Percentiles rank a stretch among this genome's conserved stretches.
Conservation (phyloP, 2,888 invertebrate genomes). For the Shargacucullia verbasci region DNA sequence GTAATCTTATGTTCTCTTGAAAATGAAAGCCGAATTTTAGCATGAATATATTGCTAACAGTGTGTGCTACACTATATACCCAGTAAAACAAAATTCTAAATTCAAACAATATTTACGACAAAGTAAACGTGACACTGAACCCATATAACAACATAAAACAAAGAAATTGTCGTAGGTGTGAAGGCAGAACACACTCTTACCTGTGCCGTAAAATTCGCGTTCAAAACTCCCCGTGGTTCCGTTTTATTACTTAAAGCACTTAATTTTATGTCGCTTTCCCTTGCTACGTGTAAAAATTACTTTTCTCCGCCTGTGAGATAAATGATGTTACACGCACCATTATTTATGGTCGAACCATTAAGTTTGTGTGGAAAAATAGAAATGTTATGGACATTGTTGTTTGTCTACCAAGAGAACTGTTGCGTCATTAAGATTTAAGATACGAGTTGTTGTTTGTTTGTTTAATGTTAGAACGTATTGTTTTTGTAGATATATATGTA, state of each 20-base stretch:
- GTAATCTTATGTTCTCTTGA: too few species aligned
- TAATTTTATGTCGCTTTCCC: conserved; percentile 56
- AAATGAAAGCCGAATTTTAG: too few species aligned
- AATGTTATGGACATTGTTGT: background rate
- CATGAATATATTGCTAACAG: too few species aligned
- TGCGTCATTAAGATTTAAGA: background rate
- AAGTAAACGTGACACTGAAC: conserved; percentile 39
- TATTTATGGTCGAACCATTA: conserved; percentile 24
- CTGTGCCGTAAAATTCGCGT: conserved; percentile 49
- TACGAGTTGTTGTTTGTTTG: too few species aligned
- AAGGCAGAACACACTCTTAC: conserved; percentile 36
- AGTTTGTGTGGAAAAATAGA: conserved; percentile 3
- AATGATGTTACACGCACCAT: conserved; percentile 23
- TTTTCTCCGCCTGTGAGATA: conserved; percentile 24
- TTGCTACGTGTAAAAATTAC: conserved; percentile 32
- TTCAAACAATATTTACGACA: conserved; percentile 27
- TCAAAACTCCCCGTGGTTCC: conserved; percentile 1
- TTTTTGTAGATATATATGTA: too few species aligned
- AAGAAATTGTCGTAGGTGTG: conserved; percentile 35
- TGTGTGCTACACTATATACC: conserved; percentile 1
- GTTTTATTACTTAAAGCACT: conserved; percentile 61
- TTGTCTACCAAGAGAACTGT: background rate
- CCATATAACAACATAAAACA: conserved; percentile 29
- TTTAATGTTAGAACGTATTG: too few species aligned
- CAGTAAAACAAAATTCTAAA: conserved; percentile 29